Evolutionary conservation across 1,140 invertebrate species (phyloP).

Genomic region (Drosophila eugracilis): DNA sequence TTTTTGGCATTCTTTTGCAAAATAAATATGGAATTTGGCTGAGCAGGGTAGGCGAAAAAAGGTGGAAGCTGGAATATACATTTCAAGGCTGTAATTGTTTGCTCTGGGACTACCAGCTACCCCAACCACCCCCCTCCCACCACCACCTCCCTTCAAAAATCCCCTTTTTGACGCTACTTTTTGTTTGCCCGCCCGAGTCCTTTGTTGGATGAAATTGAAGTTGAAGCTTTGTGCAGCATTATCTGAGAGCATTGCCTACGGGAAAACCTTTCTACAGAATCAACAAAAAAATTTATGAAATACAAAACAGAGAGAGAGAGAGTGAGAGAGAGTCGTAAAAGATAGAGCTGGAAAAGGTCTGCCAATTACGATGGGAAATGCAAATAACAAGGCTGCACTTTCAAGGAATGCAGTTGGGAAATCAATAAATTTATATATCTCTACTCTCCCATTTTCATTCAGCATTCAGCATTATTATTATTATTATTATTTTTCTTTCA

Average conservation of each 20-base stretch:
- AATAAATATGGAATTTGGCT: slow-evolving; percentile 44
- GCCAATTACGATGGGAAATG: slow-evolving; percentile 17
- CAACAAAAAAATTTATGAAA: background rate
- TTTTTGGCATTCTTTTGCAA: slow-evolving; percentile 1
- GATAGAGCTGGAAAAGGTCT: slow-evolving; percentile 3
- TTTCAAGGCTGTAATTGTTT: slow-evolving; percentile 67
- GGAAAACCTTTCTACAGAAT: slow-evolving; percentile 39
- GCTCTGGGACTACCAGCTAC: slow-evolving; percentile 10
- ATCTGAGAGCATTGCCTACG: slow-evolving; percentile 53
- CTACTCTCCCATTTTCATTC: slow-evolving; percentile 7
- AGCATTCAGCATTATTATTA: background rate
- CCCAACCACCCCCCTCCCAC: no score
- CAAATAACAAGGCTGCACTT: slow-evolving; percentile 1
- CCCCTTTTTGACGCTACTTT: slow-evolving; percentile 48
- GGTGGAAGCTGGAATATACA: slow-evolving; percentile 35
- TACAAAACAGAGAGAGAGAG: background rate
- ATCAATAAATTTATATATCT: slow-evolving; percentile 10
- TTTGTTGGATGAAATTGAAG: slow-evolving; percentile 59
- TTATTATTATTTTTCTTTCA: background rate
- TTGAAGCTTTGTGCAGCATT: slow-evolving; percentile 73
- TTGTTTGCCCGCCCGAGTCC: slow-evolving; percentile 53
- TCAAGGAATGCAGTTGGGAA: background rate
- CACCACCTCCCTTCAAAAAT: background rate
- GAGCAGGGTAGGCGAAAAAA: slow-evolving; percentile 14
- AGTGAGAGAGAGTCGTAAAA: no score